phyloP scores from a whole-genome alignment of 2,888 invertebrate genomes.

The Gastracanthus pulcherrimus region DNA sequence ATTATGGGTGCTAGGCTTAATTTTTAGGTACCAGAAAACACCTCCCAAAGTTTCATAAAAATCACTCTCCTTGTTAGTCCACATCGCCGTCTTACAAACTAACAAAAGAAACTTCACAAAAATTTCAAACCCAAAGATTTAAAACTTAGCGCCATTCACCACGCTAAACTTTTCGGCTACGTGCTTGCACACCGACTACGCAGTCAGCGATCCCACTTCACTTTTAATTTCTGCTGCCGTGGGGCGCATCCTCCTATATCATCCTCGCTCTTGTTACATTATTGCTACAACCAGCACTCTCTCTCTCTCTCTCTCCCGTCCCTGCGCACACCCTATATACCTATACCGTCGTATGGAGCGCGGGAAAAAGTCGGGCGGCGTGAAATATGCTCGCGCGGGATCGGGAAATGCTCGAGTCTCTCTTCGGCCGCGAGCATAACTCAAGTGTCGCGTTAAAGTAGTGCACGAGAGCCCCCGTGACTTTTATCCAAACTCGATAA shows the following conservation, averaged over 20 bases:
- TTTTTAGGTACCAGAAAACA: too few species aligned
- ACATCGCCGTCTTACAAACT: too few species aligned
- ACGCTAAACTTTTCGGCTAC: neutral
- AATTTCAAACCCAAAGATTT: too few species aligned
- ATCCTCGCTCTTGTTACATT: slow-evolving; percentile 2
- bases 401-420: neutral
- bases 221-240: neutral
- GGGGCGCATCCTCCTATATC: neutral
- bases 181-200: too few species aligned
- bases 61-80: too few species aligned
- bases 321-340: neutral
- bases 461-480: neutral
- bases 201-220: neutral
- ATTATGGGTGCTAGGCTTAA: too few species aligned
- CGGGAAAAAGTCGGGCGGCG: neutral
- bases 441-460: slow-evolving; percentile 9
- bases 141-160: neutral
- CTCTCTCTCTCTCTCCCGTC: neutral
- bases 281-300: neutral
- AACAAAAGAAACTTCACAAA: too few species aligned
- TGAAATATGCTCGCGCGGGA: slow-evolving; percentile 7
- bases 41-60: too few species aligned
- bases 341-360: neutral
- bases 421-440: slow-evolving; percentile 18
- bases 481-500: slow-evolving; percentile 27